Evolutionary conservation across 2,888 invertebrate species (phyloP), one percentile per base, ranked within the genome.

Genomic region (Meiosimyza platycephala): DNA sequence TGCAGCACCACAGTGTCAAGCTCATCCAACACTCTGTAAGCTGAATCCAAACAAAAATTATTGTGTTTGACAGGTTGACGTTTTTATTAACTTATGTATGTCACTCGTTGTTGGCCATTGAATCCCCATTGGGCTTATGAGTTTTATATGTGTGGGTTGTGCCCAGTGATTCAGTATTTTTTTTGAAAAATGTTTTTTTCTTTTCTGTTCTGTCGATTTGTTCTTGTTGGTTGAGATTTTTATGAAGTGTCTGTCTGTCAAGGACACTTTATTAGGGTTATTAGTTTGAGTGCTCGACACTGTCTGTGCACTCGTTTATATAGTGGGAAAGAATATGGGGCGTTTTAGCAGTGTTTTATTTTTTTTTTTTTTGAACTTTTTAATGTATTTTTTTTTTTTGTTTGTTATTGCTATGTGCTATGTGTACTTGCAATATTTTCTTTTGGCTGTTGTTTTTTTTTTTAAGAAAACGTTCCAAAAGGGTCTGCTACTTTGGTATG

Each of bases 251-350:
- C 74, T 69, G 70, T 67, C 78, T 77, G 77, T 76, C 76, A 77
- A 75, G 78, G 78, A 81, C 83, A 84, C 82, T 84, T 84, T 83
- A 84, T 84, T 83, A 84, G 83, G 83, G 84, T 84, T 83, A 84
- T 84, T 84, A 84, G 83, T 84, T 84, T 84, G 81, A 84, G 84
- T 84, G 82, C 51, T 22, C 51, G 57, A 40, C 57, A 57, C 57
- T 67, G 57, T 57, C 33, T 62, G 57, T 57, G 57, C 13, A 15
- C 11, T 52, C 52, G 22, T 52, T 50, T 16, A 52, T 66, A 16
- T 33, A 7, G 5, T 40, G 40, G 4, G 40, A 40, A 40, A 40
- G 40, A 40, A 40, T 40, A 40, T 6, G 9, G 9, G 40, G 40
- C 40, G 40, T 40, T 40, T 40, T 9, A 4, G 4, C 6, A 40